phyloP scores from a whole-genome alignment of 2,113 vertebrate species.

The Anthoscopus minutus region DNA sequence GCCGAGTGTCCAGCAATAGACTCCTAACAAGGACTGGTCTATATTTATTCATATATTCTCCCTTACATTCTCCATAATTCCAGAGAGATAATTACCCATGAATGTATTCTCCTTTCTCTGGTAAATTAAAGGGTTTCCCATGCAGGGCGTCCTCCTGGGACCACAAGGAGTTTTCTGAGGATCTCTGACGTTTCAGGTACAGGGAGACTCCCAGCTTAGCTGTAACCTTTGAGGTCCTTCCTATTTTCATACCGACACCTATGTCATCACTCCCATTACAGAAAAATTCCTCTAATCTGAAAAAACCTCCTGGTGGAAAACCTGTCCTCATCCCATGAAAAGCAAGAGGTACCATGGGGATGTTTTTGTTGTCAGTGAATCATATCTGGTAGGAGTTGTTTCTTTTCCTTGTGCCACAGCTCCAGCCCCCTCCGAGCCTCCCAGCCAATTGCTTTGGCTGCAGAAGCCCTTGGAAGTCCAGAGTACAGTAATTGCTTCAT shows the following conservation, averaged over 20 bases:
- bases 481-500: slow-evolving; percentile 32
- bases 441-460: slow-evolving; percentile 23
- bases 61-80: slow-evolving; percentile 29
- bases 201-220: slow-evolving; percentile 58
- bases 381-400: slow-evolving; percentile 59
- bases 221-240: slow-evolving; percentile 58
- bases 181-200: slow-evolving; percentile 13
- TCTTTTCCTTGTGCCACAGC: slow-evolving; percentile 17
- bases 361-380: slow-evolving; percentile 69
- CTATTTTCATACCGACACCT: slow-evolving; percentile 62
- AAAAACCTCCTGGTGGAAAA: slow-evolving; percentile 60
- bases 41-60: slow-evolving; percentile 25
- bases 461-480: not conserved
- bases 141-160: not conserved
- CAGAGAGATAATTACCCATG: slow-evolving; percentile 56
- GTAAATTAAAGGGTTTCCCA: slow-evolving; percentile 58
- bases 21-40: not conserved
- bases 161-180: slow-evolving; percentile 40
- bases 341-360: slow-evolving; percentile 34
- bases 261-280: slow-evolving; percentile 58
- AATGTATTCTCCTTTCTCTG: not conserved
- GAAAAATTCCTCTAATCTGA: slow-evolving; percentile 59
- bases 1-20: not conserved
- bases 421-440: not conserved
- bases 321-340: slow-evolving; percentile 57